Evolutionary conservation across 1,140 invertebrate species (phyloP).

Genomic region (Homarus americanus): DNA sequence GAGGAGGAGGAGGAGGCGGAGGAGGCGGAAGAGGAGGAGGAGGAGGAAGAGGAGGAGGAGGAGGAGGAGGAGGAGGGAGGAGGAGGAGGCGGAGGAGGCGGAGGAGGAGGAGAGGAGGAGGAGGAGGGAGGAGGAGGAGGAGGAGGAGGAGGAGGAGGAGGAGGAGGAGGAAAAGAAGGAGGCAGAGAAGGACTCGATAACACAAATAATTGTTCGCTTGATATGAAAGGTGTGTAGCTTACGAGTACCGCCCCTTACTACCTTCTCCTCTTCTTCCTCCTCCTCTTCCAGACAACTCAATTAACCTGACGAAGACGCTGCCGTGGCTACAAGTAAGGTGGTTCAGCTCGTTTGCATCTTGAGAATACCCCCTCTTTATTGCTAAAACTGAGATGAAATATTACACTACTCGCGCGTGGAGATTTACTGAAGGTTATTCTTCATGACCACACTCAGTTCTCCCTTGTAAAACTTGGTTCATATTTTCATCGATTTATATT

Average conservation of each 20-base stretch:
- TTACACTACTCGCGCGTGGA: too few species aligned
- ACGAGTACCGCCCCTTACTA: constrained; percentile 10
- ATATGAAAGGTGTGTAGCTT: constrained; percentile 56
- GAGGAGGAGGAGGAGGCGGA: too few species aligned
- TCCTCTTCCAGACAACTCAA: constrained; percentile 57
- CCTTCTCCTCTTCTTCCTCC: constrained; percentile 7
- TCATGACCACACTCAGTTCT: too few species aligned
- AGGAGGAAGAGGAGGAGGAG: background rate
- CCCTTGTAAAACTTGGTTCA: too few species aligned
- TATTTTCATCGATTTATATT: too few species aligned
- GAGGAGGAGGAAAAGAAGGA: background rate
- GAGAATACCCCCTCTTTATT: background rate
- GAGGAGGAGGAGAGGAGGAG: background rate
- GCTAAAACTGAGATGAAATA: too few species aligned
- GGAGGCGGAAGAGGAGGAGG: too few species aligned
- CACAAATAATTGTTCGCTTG: constrained; percentile 62
- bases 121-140: constrained; percentile 2
- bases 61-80: background rate
- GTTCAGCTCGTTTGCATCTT: background rate
- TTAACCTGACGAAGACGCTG: constrained; percentile 28
- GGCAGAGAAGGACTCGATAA: constrained; percentile 37
- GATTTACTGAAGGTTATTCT: too few species aligned
- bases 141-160: background rate
- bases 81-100: background rate
- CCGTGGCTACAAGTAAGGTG: background rate